A percentile compares a stretch with the other conserved stretches of the same genome.
Conservation (phyloP, 2,113 vertebrate species). For the Vanacampus margaritifer region DNA sequence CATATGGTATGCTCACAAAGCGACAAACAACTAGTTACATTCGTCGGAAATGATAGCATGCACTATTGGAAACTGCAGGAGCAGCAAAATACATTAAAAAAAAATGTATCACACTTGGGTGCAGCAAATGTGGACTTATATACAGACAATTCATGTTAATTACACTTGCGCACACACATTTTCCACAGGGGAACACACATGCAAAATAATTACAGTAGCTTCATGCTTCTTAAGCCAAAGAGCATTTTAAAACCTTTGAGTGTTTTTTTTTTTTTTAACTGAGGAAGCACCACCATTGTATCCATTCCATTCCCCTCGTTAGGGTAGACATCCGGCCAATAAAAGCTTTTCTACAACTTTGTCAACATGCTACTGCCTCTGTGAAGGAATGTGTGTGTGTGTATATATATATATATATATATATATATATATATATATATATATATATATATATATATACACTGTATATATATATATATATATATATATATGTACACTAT, state of each 20-base stretch:
- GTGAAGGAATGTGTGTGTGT: slow-evolving; percentile 27
- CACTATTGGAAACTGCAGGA: slow-evolving; percentile 25
- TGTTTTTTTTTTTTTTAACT: slow-evolving; percentile 52
- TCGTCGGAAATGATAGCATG: background rate
- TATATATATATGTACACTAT: too few species aligned
- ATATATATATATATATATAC: too few species aligned
- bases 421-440: too few species aligned
- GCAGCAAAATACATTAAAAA: slow-evolving; percentile 35
- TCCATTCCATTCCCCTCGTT: slow-evolving; percentile 61
- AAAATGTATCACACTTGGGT: slow-evolving; percentile 20
- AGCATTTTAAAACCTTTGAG: slow-evolving; percentile 56
- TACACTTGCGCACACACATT: slow-evolving; percentile 53
- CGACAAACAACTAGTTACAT: slow-evolving; percentile 18
- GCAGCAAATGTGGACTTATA: slow-evolving; percentile 59
- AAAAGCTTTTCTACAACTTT: slow-evolving; percentile 63
- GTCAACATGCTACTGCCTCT: slow-evolving; percentile 61
- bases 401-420: too few species aligned
- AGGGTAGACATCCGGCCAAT: slow-evolving; percentile 62
- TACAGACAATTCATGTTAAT: slow-evolving; percentile 68
- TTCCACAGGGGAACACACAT: slow-evolving; percentile 52
- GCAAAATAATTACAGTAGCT: slow-evolving; percentile 49
- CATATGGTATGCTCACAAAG: slow-evolving; percentile 8
- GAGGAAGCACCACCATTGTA: background rate
- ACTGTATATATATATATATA: too few species aligned
- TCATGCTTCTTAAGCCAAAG: slow-evolving; percentile 44